Evolutionary conservation across 2,888 invertebrate species (phyloP), one percentile per base, ranked within the genome.

Genomic region (Harpalus rufipes): DNA sequence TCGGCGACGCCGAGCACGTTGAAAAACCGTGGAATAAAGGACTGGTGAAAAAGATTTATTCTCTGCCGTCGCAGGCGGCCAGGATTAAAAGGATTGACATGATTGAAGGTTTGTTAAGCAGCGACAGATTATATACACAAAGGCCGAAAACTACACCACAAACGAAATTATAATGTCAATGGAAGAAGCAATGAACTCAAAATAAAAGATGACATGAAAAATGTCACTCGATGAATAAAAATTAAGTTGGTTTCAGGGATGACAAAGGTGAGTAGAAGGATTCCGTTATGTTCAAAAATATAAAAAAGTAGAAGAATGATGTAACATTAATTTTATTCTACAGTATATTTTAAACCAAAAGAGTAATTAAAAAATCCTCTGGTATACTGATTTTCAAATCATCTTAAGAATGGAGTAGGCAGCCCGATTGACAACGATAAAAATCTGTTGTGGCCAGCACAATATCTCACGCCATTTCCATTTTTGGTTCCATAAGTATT

Each of bases 91-190:
- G 68, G 68, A 68, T 68, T 14, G 68, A 68, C 68, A 39, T 68
- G 68, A 68, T 68, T 68, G 68, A 68, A 68, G 68, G 68, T 32
- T 68, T 65, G 39, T 68, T 68, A 68, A 68, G n/a, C 39, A 68
- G 39, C 68, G 65, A 39, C 68, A 68, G 68, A 68, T 68, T 68
- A 68, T 68, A 68, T 39, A 68, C 39, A 68, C 68, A 68, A 68
- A 68, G 14, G n/a, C 68, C 68, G 12, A 68, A 68, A 68, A n/a
- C 39, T 39, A 59, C 32, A 21, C 7, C 12, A 21, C 32, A 12
- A 32, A 39, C 25, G 32, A 68, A 68, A 68, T 68, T 68, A 68
- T 68, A 32, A 68, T 68, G 39, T 68, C 32, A 68, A 68, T 68
- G 14, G 32, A 1, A n/a, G 21, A 14, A 21, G 39, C 25, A 68